These are phyloP conservation scores for Anticlea derivata DNA, from an alignment of 2,888 invertebrate species.

Conservation along the genomic window DNA sequence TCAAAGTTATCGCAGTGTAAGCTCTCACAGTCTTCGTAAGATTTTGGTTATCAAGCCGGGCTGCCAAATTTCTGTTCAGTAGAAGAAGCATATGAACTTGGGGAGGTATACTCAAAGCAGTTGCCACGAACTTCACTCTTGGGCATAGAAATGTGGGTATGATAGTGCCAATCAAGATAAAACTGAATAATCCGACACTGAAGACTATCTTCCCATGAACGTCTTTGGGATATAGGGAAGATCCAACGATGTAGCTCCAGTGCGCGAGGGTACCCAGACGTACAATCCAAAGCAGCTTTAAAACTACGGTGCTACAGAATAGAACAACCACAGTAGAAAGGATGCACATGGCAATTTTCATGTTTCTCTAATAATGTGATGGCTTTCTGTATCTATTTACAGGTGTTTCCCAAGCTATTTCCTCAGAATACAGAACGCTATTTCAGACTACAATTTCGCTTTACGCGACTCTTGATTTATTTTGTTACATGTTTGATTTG, in stretches of 20 bases:
- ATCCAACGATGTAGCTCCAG: constrained; percentile 61
- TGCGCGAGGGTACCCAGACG: constrained; percentile 56
- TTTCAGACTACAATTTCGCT: constrained; percentile 1
- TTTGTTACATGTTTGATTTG: constrained; percentile 25
- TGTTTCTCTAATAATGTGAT: no score
- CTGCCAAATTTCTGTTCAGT: constrained; percentile 44
- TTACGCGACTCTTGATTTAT: neutral
- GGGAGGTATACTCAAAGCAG: constrained; percentile 57
- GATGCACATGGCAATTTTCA: constrained; percentile 44
- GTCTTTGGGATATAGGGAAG: constrained; percentile 47
- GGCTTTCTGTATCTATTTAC: no score
- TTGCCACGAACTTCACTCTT: constrained; percentile 47
- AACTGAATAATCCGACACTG: constrained; percentile 46
- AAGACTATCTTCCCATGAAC: constrained; percentile 39
- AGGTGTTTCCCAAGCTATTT: no score
- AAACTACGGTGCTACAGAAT: constrained; percentile 37
- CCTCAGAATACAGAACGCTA: no score
- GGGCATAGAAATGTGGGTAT: constrained; percentile 54
- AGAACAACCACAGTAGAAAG: constrained; percentile 39
- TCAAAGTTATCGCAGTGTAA: constrained; percentile 50
- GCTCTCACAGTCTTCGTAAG: constrained; percentile 46
- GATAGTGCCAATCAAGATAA: constrained; percentile 47
- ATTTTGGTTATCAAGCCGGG: constrained; percentile 42
- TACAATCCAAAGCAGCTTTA: constrained; percentile 51
- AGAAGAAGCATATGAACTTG: constrained; percentile 61